These are phyloP conservation scores for Porites lutea DNA, from an alignment of 64 coral and sea anemone genomes.

Conservation along the genomic window DNA sequence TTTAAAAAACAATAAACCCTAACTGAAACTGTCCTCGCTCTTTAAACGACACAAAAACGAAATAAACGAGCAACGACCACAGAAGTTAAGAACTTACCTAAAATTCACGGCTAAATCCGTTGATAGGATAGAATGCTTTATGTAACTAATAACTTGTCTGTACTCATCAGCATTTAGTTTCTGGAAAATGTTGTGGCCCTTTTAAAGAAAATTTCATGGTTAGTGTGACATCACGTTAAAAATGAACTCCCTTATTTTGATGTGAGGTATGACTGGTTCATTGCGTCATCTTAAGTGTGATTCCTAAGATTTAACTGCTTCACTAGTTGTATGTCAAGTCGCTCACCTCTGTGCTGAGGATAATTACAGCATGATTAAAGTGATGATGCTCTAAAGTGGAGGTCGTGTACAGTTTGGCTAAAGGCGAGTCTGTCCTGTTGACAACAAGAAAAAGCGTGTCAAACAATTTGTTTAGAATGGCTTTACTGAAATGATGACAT, in stretches of 20 bases:
- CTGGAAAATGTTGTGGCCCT: conserved; percentile 99
- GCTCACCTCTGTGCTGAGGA: conserved; percentile 97
- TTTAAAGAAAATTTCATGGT: background rate
- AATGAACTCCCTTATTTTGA: background rate
- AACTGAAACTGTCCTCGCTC: no score
- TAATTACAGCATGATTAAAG: conserved; percentile 98
- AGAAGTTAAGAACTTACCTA: conserved; percentile 58
- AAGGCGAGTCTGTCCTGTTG: conserved; percentile 89
- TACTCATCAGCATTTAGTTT: conserved; percentile 93
- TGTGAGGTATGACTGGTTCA: no score
- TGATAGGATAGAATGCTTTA: conserved; percentile 95
- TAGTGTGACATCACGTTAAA: background rate
- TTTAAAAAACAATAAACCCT: no score
- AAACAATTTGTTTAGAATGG: background rate
- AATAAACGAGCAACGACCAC: background rate
- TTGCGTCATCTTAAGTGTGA: no score
- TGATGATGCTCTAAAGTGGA: conserved; percentile 98
- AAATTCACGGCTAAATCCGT: conserved; percentile 98
- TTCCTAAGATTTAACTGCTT: no score
- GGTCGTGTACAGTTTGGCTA: conserved; percentile 96
- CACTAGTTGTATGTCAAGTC: no score
- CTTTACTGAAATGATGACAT: background rate
- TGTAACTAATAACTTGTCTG: conserved; percentile 95
- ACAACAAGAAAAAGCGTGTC: background rate
- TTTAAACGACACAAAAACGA: no score